These are phyloP conservation scores for Diadophis punctatus DNA, from an alignment of 2,113 vertebrate species.

Conservation along the genomic window DNA sequence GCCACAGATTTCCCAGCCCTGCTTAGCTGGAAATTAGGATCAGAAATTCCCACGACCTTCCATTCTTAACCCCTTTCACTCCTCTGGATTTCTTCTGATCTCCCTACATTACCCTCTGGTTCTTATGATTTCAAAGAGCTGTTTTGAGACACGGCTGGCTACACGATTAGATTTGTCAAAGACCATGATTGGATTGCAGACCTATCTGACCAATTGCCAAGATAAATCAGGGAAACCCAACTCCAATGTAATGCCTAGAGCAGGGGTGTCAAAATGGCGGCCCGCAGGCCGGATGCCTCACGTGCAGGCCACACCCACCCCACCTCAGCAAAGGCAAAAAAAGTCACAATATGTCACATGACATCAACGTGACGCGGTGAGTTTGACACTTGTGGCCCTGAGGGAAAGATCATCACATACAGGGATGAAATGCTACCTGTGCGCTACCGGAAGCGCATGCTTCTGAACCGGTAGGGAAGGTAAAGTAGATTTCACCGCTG, in stretches of 20 bases:
- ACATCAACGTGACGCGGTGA: too few species aligned
- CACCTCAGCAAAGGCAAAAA: too few species aligned
- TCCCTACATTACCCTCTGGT: not conserved
- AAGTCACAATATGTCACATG: too few species aligned
- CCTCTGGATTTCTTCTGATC: not conserved
- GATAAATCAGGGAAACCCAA: not conserved
- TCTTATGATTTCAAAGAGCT: not conserved
- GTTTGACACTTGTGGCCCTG: too few species aligned
- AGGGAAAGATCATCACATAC: not conserved
- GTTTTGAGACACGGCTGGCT: too few species aligned
- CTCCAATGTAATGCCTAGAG: not conserved
- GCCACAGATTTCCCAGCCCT: not conserved
- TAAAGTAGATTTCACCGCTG: too few species aligned
- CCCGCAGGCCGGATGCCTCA: too few species aligned
- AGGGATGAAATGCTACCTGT: too few species aligned
- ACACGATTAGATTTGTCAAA: not conserved
- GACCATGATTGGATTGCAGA: not conserved
- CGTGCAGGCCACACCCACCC: too few species aligned
- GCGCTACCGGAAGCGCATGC: too few species aligned
- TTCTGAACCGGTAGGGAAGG: too few species aligned
- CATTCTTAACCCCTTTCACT: not conserved
- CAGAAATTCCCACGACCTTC: not conserved
- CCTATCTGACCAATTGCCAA: not conserved
- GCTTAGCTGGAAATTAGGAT: not conserved
- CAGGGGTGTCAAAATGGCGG: too few species aligned